Evolutionary conservation across 2,113 vertebrate genomes (phyloP), one percentile per base, ranked within the genome.

Genomic region (Tyto alba): DNA sequence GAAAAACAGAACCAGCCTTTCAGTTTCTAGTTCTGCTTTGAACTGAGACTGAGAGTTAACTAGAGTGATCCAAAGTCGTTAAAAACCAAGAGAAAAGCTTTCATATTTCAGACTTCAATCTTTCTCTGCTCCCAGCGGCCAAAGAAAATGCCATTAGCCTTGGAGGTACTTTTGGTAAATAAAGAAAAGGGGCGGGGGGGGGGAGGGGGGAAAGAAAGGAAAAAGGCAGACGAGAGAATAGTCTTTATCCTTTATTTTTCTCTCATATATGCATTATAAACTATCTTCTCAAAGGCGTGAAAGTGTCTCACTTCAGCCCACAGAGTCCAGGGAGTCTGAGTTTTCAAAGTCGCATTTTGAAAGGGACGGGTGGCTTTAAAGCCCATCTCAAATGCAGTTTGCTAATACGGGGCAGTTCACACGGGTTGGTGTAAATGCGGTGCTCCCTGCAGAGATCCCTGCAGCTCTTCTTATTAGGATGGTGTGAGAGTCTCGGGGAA

Each of bases 51-150:
- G 91, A 73, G 79, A 93, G 83, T 87, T 95, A 96, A 96, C 93
- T 47, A 71, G 56, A 95, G 63, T 89, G 90, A 97, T 96, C 85
- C 80, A 53, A 83, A 96, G 82, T 93, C 88, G 88, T 94, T 76
- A 76, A 93, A 96, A 96, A 96, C n/a, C 69, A 67, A 95, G 74
- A 79, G 84, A 63, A 89, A 95, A 94, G 48, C 83, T 85, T 96
- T 94, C 87, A 95, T 45, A 88, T 88, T 64, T 91, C 90, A 95
- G 55, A 80, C 94, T 98, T 97, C 96, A 97, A 86, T 68, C 85
- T 89, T 84, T 53, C 91, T 93, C 90, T 89, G 82, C 86, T 96
- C 93, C 72, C 95, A 53, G 60, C 1, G 74, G 91, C 94, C 85
- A 93, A 75, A 60, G 59, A 85, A 95, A 97, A 93, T 90, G 59